Evolutionary conservation across 2,797 vertebrate genomes (phyloP), one percentile per base, ranked within the genome.

Genomic region (Syngnathus acus): DNA sequence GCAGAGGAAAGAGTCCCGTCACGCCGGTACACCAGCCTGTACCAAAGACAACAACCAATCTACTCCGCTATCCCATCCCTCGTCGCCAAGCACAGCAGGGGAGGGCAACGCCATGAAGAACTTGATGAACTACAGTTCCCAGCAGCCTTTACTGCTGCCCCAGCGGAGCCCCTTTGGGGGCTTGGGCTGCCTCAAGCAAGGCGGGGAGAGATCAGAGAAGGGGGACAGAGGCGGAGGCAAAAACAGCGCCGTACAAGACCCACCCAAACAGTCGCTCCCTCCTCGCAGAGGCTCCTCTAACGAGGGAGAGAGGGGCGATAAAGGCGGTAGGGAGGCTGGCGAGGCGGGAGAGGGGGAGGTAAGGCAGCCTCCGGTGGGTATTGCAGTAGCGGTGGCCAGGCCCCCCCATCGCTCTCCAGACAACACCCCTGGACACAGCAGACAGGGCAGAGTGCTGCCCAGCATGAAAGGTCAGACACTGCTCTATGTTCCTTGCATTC

Each of bases 51-150:
- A 75, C 53, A 78, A 78, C 72, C 87, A 86, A 38, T 51, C 77
- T 23, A 72, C 78, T 68, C 77, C 81, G 37, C 73, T 55, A 1
- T 78, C 82, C 57, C 76, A 63, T 58, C 71, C 81, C 63, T 76
- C 83, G 23, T 72, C 70, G 0, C 81, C 78, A 68, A 65, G 77
- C 23, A 57, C 73, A 2, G 88, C 93, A 0, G 89, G 89, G 0
- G 95, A 97, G 73, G 92, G 92, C 40, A 95, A 93, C 0, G 95
- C 96, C 88, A 98, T 98, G 93, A 97, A 96, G 81, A 96, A 89
- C 82, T 84, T 98, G 53, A 93, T 98, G 77, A 95, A 95, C 76
- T 98, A 98, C 89, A 96, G 96, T 86, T 94, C 90, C 84, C 95
- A 95, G 87, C 92, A 92, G 89, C 94, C 51, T 78, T 86, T 90